These are phyloP conservation scores for Solea senegalensis DNA, from an alignment of 2,113 vertebrate species.

Conservation along the genomic window DNA sequence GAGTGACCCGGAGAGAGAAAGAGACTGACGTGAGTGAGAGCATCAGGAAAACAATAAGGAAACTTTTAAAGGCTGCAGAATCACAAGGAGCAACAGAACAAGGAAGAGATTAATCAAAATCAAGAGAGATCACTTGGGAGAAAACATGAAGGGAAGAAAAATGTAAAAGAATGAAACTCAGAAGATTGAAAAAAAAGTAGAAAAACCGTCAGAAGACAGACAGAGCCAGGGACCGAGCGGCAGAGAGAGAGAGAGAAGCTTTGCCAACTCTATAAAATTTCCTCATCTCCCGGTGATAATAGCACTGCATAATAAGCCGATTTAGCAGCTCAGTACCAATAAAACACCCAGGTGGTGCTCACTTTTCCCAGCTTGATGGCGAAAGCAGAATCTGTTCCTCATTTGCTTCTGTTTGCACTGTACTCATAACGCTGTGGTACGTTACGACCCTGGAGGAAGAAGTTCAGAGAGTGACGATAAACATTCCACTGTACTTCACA, in stretches of 20 bases:
- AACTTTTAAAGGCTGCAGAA: neutral
- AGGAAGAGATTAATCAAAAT: slow-evolving; percentile 19
- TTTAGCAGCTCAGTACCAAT: slow-evolving; percentile 62
- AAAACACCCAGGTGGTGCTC: slow-evolving; percentile 67
- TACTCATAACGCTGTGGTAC: slow-evolving; percentile 22
- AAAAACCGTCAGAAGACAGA: slow-evolving; percentile 17
- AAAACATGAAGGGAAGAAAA: neutral
- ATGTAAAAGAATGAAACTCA: slow-evolving; percentile 1
- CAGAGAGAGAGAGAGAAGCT: slow-evolving; percentile 11
- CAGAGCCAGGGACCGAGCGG: slow-evolving; percentile 16
- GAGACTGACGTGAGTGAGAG: slow-evolving; percentile 14
- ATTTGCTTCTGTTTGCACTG: slow-evolving; percentile 41
- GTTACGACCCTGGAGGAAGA: neutral
- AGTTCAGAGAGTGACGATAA: neutral
- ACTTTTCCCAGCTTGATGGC: slow-evolving; percentile 46
- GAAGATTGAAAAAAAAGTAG: neutral
- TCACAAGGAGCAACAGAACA: slow-evolving; percentile 8
- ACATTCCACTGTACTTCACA: neutral
- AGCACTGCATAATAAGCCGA: slow-evolving; percentile 60
- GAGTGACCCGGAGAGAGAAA: slow-evolving; percentile 9
- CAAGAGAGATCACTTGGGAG: neutral
- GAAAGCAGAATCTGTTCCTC: slow-evolving; percentile 38
- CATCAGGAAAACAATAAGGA: slow-evolving; percentile 10
- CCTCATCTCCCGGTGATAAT: slow-evolving; percentile 58
- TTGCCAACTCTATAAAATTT: slow-evolving; percentile 54